These are phyloP conservation scores for Dermolepida albohirtum DNA, from an alignment of 2,888 invertebrate genomes.

Conservation along the genomic window DNA sequence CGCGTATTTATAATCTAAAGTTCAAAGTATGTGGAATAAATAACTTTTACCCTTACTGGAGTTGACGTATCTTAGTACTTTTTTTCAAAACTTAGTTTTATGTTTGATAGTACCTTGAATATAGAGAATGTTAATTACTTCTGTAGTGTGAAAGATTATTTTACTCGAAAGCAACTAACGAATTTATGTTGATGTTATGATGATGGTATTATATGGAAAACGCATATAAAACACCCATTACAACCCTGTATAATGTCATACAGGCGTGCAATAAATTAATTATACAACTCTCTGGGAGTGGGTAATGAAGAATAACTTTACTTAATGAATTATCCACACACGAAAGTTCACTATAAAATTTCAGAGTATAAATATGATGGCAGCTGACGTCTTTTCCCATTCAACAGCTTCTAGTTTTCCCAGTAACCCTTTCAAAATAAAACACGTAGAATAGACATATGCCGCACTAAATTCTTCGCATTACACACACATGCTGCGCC, in stretches of 20 bases:
- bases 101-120: too few species aligned
- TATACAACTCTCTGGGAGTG: constrained; percentile 16
- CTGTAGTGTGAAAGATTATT: too few species aligned
- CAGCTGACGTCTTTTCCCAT: background rate
- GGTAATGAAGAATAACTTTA: constrained; percentile 21
- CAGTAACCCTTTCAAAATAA: constrained; percentile 26
- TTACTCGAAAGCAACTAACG: background rate
- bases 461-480: constrained; percentile 24
- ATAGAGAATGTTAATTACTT: too few species aligned
- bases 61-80: too few species aligned
- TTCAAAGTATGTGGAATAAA: too few species aligned
- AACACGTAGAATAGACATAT: constrained; percentile 19
- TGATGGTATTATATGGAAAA: constrained; percentile 15
- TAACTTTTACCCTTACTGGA: too few species aligned
- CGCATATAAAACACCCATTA: constrained; percentile 10
- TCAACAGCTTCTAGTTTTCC: too few species aligned
- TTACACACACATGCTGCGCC: constrained; percentile 22
- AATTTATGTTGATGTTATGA: constrained; percentile 14
- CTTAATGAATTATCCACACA: constrained; percentile 22
- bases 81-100: too few species aligned
- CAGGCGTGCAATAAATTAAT: too few species aligned
- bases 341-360: constrained; percentile 28
- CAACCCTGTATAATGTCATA: too few species aligned
- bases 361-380: constrained; percentile 19
- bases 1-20: too few species aligned